These are phyloP conservation scores for Nibea coibor DNA, from an alignment of 2,113 vertebrate genomes.

Conservation along the genomic window DNA sequence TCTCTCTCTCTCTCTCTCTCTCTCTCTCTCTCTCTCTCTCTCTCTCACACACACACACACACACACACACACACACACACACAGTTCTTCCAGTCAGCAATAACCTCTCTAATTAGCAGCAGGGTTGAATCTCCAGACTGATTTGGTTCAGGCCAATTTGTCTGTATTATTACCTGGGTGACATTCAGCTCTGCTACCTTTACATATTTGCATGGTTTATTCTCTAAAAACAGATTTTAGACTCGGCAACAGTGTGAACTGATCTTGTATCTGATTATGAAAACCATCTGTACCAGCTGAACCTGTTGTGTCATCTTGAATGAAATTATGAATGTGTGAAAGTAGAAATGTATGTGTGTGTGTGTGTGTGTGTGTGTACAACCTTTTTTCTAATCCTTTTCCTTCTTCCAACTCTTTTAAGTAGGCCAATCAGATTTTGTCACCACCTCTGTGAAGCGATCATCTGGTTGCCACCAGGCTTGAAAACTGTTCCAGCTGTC, in stretches of 20 bases:
- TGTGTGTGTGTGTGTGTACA: too few species aligned
- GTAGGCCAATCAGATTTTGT: neutral
- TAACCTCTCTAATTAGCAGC: constrained; percentile 75
- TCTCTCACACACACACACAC: constrained; percentile 1
- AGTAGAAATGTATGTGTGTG: too few species aligned
- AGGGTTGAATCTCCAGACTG: constrained; percentile 59
- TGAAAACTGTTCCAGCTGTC: neutral
- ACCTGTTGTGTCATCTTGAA: constrained; percentile 4
- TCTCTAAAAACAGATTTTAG: constrained; percentile 40
- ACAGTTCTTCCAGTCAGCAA: constrained; percentile 60
- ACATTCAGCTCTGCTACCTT: constrained; percentile 65
- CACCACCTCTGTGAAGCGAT: neutral
- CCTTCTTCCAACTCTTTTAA: neutral
- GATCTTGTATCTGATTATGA: constrained; percentile 13
- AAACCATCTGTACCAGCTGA: neutral
- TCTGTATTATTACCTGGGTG: constrained; percentile 71
- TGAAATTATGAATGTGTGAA: neutral
- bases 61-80: too few species aligned
- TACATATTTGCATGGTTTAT: constrained; percentile 43
- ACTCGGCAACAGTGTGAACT: neutral
- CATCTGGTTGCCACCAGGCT: neutral
- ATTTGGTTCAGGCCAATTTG: constrained; percentile 70
- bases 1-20: constrained; percentile 38
- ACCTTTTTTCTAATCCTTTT: too few species aligned
- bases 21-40: constrained; percentile 41